phyloP scores from a whole-genome alignment of 2,888 invertebrate genomes.

The Macrophya annulata region DNA sequence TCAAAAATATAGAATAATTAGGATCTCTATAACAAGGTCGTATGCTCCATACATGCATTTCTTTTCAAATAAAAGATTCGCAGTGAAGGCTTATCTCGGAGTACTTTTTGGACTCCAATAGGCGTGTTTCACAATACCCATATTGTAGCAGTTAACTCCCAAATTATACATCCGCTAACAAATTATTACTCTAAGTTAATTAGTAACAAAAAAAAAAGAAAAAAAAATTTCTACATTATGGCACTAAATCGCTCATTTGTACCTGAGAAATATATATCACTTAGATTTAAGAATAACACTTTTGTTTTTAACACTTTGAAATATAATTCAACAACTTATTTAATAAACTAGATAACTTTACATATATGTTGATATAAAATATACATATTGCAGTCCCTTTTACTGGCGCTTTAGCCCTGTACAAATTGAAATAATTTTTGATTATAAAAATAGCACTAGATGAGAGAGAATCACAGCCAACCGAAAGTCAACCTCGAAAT shows the following conservation, averaged over 20 bases:
- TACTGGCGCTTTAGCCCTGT: neutral
- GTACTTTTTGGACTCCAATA: neutral
- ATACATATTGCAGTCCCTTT: slow-evolving; percentile 26
- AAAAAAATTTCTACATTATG: slow-evolving; percentile 8
- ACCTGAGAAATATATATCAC: slow-evolving; percentile 28
- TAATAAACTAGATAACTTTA: neutral
- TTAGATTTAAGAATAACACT: neutral
- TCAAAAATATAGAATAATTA: neutral
- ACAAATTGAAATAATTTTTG: slow-evolving; percentile 8
- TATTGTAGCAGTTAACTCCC: neutral
- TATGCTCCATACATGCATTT: neutral
- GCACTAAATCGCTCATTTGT: slow-evolving; percentile 42
- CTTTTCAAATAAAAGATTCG: neutral
- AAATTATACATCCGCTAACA: neutral
- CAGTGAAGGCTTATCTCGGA: neutral
- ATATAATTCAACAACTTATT: neutral
- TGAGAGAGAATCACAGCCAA: slow-evolving; percentile 24
- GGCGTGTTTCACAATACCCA: neutral
- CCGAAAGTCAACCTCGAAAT: slow-evolving; percentile 7
- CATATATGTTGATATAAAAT: neutral
- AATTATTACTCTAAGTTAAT: neutral
- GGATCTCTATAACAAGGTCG: neutral
- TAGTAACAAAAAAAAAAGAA: neutral
- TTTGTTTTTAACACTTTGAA: neutral
- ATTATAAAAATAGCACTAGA: neutral